Percentiles rank a stretch among this genome's conserved stretches.
These are phyloP conservation scores for Astreopora myriophthalma DNA, from an alignment of 64 coral and sea anemone genomes.

Conservation along the genomic window DNA sequence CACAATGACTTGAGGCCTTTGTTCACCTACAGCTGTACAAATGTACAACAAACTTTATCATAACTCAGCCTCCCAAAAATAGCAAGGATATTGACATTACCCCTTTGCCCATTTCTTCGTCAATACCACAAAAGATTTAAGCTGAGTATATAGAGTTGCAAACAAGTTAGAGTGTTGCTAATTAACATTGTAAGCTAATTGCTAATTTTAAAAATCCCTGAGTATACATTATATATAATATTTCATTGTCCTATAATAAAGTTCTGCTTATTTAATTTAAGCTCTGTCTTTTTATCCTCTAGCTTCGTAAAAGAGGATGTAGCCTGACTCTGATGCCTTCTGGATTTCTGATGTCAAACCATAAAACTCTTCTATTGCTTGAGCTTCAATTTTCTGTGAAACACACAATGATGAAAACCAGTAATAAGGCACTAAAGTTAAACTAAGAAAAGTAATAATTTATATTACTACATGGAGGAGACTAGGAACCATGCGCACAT, in stretches of 20 bases:
- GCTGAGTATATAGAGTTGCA: too few relatives aligned
- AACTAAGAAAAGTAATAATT: too few relatives aligned
- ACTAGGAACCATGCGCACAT: too few relatives aligned
- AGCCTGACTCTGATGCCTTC: slow-evolving; percentile 97
- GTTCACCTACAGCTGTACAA: too few relatives aligned
- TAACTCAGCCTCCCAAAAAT: background rate
- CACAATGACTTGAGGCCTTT: too few relatives aligned
- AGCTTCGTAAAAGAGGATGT: slow-evolving; percentile 98
- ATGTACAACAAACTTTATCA: too few relatives aligned
- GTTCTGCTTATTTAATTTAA: background rate
- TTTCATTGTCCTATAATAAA: background rate
- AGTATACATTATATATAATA: background rate
- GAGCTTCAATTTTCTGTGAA: slow-evolving; percentile 98
- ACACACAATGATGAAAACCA: background rate
- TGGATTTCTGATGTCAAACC: slow-evolving; percentile 97
- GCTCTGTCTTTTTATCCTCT: slow-evolving; percentile 4
- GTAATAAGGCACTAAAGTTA: too few relatives aligned
- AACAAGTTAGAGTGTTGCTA: background rate
- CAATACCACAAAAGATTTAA: too few relatives aligned
- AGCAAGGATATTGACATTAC: too few relatives aligned
- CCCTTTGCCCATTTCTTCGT: too few relatives aligned
- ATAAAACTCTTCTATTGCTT: slow-evolving; percentile 99
- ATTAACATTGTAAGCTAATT: too few relatives aligned
- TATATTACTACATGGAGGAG: too few relatives aligned
- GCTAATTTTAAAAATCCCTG: background rate